Conservation (phyloP, 2,113 vertebrate species). For the Zootoca vivipara region DNA sequence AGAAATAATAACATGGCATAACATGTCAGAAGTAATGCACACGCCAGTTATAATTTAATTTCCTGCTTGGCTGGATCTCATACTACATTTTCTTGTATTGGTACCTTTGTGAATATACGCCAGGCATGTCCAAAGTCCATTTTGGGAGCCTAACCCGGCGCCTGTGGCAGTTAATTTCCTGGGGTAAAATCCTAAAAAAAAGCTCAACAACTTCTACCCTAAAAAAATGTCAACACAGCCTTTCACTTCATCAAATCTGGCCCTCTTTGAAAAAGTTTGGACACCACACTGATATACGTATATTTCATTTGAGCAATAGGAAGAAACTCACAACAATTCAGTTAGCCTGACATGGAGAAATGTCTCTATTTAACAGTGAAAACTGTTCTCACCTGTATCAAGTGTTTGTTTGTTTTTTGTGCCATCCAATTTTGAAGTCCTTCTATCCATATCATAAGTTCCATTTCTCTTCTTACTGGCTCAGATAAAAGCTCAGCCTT, state of each 20-base stretch:
- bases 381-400: neutral
- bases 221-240: too few species aligned
- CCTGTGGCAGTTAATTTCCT: too few species aligned
- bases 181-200: too few species aligned
- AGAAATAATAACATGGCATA: constrained; percentile 35
- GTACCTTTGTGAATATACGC: constrained; percentile 42
- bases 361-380: constrained; percentile 12
- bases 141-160: too few species aligned
- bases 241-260: too few species aligned
- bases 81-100: constrained; percentile 55
- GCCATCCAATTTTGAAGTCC: neutral
- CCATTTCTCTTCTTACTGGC: neutral
- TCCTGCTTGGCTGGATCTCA: constrained; percentile 56
- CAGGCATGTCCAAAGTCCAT: too few species aligned
- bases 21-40: constrained; percentile 43
- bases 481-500: neutral
- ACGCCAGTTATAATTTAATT: constrained; percentile 58
- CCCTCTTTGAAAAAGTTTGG: too few species aligned
- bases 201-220: too few species aligned
- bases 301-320: constrained; percentile 20
- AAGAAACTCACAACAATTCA: constrained; percentile 14
- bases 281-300: too few species aligned
- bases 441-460: neutral
- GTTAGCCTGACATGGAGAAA: constrained; percentile 8
- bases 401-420: constrained; percentile 7